phyloP scores from a whole-genome alignment of 2,797 vertebrate species.

The Lutra lutra region DNA sequence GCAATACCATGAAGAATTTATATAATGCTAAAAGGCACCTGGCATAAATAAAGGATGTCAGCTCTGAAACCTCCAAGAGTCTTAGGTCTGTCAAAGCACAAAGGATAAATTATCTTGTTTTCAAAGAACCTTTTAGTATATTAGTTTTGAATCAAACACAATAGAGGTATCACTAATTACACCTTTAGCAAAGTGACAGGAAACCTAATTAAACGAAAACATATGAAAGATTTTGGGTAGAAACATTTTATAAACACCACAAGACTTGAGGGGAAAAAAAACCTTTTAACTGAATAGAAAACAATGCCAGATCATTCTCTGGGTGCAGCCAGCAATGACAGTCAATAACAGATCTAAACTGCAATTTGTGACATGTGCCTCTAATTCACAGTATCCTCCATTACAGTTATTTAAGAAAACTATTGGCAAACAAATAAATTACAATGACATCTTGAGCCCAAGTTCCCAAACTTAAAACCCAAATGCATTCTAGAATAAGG shows the following conservation, averaged over 20 bases:
- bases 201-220: constrained; percentile 51
- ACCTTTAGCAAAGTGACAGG: constrained; percentile 9
- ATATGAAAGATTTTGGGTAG: neutral
- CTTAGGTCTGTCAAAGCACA: neutral
- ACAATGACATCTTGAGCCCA: neutral
- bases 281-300: neutral
- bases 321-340: neutral
- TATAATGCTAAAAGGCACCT: neutral
- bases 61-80: neutral
- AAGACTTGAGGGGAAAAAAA: neutral
- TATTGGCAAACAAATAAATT: constrained; percentile 38
- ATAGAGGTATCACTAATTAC: constrained; percentile 46
- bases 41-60: neutral
- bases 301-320: constrained; percentile 37
- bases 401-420: constrained; percentile 54
- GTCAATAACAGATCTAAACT: constrained; percentile 37
- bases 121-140: neutral
- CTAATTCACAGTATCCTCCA: neutral
- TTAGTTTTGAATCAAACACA: constrained; percentile 57
- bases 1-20: neutral
- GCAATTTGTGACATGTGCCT: neutral
- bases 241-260: constrained; percentile 52
- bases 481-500: neutral
- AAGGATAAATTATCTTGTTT: constrained; percentile 23
- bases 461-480: neutral